These are phyloP conservation scores for Leptopilina clavipes DNA, from an alignment of 1,140 invertebrate genomes.

Conservation along the genomic window DNA sequence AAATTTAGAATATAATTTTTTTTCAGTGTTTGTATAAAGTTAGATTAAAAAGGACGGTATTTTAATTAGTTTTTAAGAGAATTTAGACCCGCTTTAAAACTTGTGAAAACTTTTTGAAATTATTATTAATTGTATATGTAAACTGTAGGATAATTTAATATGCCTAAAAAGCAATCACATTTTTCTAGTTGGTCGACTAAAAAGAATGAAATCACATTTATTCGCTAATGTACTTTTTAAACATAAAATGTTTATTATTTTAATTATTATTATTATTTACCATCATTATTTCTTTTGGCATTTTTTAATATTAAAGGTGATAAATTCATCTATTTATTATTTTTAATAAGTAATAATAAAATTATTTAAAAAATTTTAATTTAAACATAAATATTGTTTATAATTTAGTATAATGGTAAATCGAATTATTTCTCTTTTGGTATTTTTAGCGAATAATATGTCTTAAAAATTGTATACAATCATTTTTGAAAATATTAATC, in stretches of 20 bases:
- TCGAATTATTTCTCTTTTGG: too few relatives aligned
- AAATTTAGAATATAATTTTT: too few relatives aligned
- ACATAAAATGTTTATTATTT: too few relatives aligned
- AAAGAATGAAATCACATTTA: neutral
- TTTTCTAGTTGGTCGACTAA: neutral
- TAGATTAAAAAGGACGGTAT: neutral
- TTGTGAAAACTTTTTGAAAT: conserved; percentile 22
- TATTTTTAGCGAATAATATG: neutral
- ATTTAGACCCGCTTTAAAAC: neutral
- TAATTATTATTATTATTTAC: too few relatives aligned
- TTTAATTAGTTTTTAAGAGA: conserved; percentile 3
- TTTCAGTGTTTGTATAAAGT: neutral
- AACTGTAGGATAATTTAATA: neutral
- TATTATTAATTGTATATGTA: neutral
- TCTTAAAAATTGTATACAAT: conserved; percentile 8
- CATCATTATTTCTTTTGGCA: too few relatives aligned
- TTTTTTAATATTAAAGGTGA: too few relatives aligned
- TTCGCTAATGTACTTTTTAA: neutral
- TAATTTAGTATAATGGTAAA: too few relatives aligned
- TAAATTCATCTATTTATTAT: too few relatives aligned
- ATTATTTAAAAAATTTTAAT: too few relatives aligned
- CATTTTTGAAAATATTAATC: conserved; percentile 1
- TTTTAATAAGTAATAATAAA: too few relatives aligned
- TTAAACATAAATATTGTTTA: too few relatives aligned
- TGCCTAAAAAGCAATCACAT: conserved; percentile 6